These are phyloP conservation scores for fruit fly (Drosophila melanogaster) DNA, from an alignment of 1,140 invertebrate species.

Conservation along the genomic window DNA sequence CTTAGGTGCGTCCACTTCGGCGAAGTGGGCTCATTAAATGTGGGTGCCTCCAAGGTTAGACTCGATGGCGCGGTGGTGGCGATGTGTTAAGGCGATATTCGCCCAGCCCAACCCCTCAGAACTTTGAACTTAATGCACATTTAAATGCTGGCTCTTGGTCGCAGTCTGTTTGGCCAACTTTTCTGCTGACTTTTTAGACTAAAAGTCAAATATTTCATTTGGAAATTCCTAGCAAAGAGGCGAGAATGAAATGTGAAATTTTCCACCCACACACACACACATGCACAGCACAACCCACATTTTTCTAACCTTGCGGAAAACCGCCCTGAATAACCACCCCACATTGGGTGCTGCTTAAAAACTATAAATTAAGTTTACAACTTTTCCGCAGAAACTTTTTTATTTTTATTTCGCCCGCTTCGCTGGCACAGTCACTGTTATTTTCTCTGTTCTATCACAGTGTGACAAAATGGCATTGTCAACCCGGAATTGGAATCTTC, in stretches of 20 bases:
- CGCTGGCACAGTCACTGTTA: conserved; percentile 45
- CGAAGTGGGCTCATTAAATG: conserved; percentile 30
- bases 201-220: conserved; percentile 82
- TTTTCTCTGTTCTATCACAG: conserved; percentile 75
- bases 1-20: conserved; percentile 9
- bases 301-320: conserved; percentile 53
- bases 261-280: conserved; percentile 13
- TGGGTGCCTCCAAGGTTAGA: conserved; percentile 10
- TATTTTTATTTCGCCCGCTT: not conserved
- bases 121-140: conserved; percentile 58
- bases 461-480: conserved; percentile 76
- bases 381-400: conserved; percentile 69
- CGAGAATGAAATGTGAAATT: conserved; percentile 80
- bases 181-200: conserved; percentile 77
- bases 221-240: conserved; percentile 76
- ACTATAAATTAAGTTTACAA: conserved; percentile 83
- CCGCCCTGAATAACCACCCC: not conserved
- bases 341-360: conserved; percentile 69
- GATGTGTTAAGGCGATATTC: conserved; percentile 37
- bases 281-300: conserved; percentile 17
- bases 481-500: conserved; percentile 35
- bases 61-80: conserved; percentile 18
- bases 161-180: conserved; percentile 77
- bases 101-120: not conserved
- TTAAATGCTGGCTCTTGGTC: conserved; percentile 47